These are phyloP conservation scores for Drosophila setosimentum DNA, from an alignment of 2,888 invertebrate species.

Conservation along the genomic window DNA sequence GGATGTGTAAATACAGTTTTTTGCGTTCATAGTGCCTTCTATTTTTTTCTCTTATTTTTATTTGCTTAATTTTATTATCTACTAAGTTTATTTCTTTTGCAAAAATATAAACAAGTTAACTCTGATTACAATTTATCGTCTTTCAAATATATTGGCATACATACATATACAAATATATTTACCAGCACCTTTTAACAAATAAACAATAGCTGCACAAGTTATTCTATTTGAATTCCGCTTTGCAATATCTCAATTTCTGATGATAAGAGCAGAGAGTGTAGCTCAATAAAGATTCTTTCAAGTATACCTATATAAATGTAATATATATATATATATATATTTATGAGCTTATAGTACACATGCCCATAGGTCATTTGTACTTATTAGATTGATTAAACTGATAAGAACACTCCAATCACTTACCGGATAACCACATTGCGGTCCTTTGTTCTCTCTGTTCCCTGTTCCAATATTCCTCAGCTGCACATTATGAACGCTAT, in stretches of 20 bases:
- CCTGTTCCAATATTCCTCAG: slow-evolving; percentile 45
- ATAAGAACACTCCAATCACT: slow-evolving; percentile 29
- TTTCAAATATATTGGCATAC: neutral
- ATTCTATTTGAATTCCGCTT: neutral
- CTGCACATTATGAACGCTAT: slow-evolving; percentile 36
- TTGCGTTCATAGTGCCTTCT: neutral
- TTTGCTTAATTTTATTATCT: neutral
- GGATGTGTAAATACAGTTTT: neutral
- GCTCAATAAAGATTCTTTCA: neutral
- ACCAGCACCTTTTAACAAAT: neutral
- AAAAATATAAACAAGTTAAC: neutral
- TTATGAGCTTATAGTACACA: neutral
- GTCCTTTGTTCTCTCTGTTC: slow-evolving; percentile 43
- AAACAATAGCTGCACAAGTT: neutral
- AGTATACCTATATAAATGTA: neutral
- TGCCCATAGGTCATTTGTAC: neutral
- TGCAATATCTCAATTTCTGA: neutral
- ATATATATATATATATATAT: neutral
- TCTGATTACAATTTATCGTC: no score
- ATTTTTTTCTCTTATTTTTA: neutral
- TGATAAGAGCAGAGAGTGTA: neutral
- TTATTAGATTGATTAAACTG: neutral
- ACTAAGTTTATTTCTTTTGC: no score
- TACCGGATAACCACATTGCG: slow-evolving; percentile 79
- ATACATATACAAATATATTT: neutral